Conservation (phyloP, 2,797 vertebrate species). For the Gorsachius magnificus region DNA sequence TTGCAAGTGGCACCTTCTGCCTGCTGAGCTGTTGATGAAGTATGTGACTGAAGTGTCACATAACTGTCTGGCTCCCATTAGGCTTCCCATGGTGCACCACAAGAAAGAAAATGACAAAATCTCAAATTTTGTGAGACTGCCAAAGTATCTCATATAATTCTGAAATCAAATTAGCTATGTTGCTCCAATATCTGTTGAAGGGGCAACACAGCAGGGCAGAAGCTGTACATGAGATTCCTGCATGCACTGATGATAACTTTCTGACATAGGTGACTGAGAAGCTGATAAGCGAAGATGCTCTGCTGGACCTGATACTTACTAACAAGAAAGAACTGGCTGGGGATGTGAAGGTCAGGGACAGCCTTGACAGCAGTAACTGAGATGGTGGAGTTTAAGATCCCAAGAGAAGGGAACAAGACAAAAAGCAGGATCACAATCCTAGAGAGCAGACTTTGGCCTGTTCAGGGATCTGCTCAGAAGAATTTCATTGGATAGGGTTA, state of each 20-base stretch:
- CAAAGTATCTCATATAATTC: neutral
- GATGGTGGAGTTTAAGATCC: neutral
- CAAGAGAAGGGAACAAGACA: neutral
- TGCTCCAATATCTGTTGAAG: neutral
- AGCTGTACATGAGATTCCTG: neutral
- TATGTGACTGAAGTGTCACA: neutral
- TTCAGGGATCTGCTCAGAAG: neutral
- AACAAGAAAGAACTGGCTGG: neutral
- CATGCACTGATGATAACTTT: accelerated
- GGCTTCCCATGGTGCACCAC: neutral
- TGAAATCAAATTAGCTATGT: neutral
- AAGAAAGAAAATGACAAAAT: neutral
- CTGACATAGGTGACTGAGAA: neutral
- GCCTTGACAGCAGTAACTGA: neutral
- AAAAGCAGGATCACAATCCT: neutral
- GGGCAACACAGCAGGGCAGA: neutral
- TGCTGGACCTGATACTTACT: neutral
- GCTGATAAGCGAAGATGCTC: neutral
- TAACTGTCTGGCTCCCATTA: neutral
- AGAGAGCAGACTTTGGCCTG: neutral
- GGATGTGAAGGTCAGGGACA: neutral
- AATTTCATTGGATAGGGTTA: neutral
- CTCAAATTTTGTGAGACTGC: neutral
- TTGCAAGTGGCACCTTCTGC: neutral
- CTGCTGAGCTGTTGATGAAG: neutral